A percentile compares a stretch with the other conserved stretches of the same genome.
phyloP scores from a whole-genome alignment of 92 coral and sea anemone genomes.

The Epizoanthus ramosus region DNA sequence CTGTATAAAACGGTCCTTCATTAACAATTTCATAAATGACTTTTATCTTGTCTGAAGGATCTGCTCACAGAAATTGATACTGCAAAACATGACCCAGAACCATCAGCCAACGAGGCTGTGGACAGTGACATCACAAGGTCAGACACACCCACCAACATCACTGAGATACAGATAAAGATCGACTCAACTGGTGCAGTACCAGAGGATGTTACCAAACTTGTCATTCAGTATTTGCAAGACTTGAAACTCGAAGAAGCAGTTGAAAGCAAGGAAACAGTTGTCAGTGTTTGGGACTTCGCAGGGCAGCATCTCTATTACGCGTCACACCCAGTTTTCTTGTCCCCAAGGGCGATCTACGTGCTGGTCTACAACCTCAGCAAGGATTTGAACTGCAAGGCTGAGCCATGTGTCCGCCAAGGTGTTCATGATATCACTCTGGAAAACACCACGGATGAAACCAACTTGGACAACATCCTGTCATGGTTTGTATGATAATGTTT shows the following conservation, averaged over 20 bases:
- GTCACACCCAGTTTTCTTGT: constrained; percentile 85
- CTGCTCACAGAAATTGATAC: not conserved
- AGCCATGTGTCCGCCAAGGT: constrained; percentile 89
- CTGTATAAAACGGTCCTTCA: no score
- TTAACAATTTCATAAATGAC: no score
- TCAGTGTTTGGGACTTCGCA: constrained; percentile 89
- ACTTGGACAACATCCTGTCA: constrained; percentile 77
- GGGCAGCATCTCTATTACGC: constrained; percentile 91
- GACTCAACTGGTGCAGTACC: constrained; percentile 54
- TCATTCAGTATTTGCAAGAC: constrained; percentile 65
- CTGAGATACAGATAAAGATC: constrained; percentile 1
- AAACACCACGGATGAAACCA: constrained; percentile 73
- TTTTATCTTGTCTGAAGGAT: constrained; percentile 2
- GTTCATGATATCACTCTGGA: constrained; percentile 71
- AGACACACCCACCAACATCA: not conserved
- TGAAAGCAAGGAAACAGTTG: constrained; percentile 63
- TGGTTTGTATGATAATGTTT: constrained; percentile 52
- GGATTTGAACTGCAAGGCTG: constrained; percentile 70
- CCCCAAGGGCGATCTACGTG: constrained; percentile 79
- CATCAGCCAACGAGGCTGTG: not conserved
- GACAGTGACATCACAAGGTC: not conserved
- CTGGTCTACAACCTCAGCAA: constrained; percentile 83
- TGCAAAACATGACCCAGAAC: not conserved
- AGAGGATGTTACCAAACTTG: constrained; percentile 69
- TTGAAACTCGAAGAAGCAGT: constrained; percentile 47